A percentile compares a stretch with the other conserved stretches of the same genome.
Evolutionary conservation across 1,140 invertebrate genomes (phyloP).

Genomic region (Meloidogyne floridensis): DNA sequence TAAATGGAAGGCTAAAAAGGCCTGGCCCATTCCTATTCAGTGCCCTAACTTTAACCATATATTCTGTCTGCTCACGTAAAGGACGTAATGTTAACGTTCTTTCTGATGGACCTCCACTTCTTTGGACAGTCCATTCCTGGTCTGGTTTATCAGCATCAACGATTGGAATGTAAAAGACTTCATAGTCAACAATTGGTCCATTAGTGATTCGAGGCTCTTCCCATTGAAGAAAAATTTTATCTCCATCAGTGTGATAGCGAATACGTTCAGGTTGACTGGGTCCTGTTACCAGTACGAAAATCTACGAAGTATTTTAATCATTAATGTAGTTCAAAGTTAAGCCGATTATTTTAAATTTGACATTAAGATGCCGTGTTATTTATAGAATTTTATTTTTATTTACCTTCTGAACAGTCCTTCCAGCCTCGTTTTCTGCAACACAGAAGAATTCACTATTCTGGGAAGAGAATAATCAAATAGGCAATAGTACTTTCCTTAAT

Average conservation of each 20-base stretch:
- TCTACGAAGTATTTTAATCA: neutral
- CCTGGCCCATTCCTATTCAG: constrained; percentile 59
- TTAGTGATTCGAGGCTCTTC: constrained; percentile 60
- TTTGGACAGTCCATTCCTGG: constrained; percentile 54
- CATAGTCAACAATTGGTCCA: constrained; percentile 63
- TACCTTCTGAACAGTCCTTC: constrained; percentile 53
- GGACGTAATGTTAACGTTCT: constrained; percentile 43
- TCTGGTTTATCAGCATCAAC: constrained; percentile 39
- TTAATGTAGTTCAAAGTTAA: too few relatives aligned
- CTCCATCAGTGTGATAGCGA: constrained; percentile 63
- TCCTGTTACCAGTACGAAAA: constrained; percentile 29
- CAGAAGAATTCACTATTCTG: constrained; percentile 58
- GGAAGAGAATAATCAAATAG: neutral
- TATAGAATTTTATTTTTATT: constrained; percentile 37
- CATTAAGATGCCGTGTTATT: too few relatives aligned
- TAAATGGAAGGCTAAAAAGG: constrained; percentile 55
- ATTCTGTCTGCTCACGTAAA: constrained; percentile 57
- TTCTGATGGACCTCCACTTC: constrained; percentile 50
- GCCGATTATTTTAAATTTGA: neutral
- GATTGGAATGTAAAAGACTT: constrained; percentile 59
- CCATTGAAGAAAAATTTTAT: constrained; percentile 59
- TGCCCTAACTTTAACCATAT: constrained; percentile 55
- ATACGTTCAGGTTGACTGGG: constrained; percentile 58
- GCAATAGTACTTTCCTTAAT: too few relatives aligned
- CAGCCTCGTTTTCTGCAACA: constrained; percentile 65